A percentile compares a stretch with the other conserved stretches of the same genome.
phyloP scores from a whole-genome alignment of 2,888 invertebrate genomes.

The Pogonocherus hispidulus region DNA sequence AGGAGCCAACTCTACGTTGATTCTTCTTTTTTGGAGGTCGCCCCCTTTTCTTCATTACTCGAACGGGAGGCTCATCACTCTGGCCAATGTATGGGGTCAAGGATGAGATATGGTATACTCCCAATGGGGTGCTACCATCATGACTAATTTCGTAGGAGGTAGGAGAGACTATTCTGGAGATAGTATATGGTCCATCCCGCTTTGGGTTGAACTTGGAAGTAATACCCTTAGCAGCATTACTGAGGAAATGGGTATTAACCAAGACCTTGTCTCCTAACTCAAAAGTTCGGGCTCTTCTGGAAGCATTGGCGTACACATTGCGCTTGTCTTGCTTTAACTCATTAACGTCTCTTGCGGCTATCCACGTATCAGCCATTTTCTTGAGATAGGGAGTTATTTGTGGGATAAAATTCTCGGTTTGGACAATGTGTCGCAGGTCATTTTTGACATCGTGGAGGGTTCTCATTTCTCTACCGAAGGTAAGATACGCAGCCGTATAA shows the following conservation, averaged over 20 bases:
- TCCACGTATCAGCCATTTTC: constrained; percentile 15
- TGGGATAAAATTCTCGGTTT: constrained; percentile 4
- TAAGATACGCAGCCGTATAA: constrained; percentile 59
- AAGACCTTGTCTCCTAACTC: not conserved
- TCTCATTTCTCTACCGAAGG: constrained; percentile 61
- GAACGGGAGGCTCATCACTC: not conserved
- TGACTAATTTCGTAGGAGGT: not conserved
- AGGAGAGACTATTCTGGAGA: not conserved
- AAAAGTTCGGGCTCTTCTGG: not conserved
- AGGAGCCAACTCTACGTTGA: not conserved
- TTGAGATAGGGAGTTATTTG: constrained; percentile 51
- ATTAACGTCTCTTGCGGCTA: constrained; percentile 29
- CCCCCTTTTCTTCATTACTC: not conserved
- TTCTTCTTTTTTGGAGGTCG: not conserved
- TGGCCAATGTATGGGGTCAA: not conserved
- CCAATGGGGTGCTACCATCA: not conserved
- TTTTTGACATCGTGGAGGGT: constrained; percentile 55
- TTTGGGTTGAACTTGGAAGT: not conserved
- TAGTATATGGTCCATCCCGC: not conserved
- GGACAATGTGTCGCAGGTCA: not conserved
- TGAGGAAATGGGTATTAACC: not conserved
- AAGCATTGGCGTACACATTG: not conserved
- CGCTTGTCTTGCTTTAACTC: not conserved
- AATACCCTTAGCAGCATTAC: not conserved
- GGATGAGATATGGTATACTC: not conserved